These are phyloP conservation scores for Apteryx mantelli DNA, from an alignment of 2,113 vertebrate genomes.

Conservation along the genomic window DNA sequence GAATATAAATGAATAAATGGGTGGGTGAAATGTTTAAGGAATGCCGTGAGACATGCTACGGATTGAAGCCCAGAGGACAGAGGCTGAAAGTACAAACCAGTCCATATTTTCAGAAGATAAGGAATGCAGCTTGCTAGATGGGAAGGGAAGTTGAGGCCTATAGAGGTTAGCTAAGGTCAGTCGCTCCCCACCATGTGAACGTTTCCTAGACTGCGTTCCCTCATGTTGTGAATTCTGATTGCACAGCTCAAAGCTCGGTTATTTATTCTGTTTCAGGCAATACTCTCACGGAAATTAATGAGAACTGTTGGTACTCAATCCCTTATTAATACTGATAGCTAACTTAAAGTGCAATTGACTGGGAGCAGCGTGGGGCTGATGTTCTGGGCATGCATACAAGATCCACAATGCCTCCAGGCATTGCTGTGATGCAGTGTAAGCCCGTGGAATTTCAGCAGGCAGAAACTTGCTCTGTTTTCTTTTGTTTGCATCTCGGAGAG, in stretches of 20 bases:
- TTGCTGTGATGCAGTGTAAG: not conserved
- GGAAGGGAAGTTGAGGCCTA: not conserved
- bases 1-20: not conserved
- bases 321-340: not conserved
- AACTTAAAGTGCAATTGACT: not conserved
- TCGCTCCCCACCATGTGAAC: not conserved
- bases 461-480: slow-evolving; percentile 1
- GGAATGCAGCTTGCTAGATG: not conserved
- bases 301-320: not conserved
- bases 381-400: not conserved
- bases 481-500: not conserved
- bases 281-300: slow-evolving; percentile 7
- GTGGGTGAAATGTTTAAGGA: not conserved
- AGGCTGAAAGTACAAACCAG: not conserved
- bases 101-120: not conserved
- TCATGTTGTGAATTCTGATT: not conserved
- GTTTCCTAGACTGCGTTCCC: slow-evolving; percentile 23
- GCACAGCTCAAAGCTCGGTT: not conserved
- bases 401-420: accelerated
- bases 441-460: slow-evolving; percentile 41
- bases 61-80: not conserved
- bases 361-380: not conserved
- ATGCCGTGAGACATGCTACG: not conserved
- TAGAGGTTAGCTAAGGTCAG: not conserved
- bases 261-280: not conserved